Conservation (phyloP, 1,140 invertebrate species). For the Scaptomyza graminum region DNA sequence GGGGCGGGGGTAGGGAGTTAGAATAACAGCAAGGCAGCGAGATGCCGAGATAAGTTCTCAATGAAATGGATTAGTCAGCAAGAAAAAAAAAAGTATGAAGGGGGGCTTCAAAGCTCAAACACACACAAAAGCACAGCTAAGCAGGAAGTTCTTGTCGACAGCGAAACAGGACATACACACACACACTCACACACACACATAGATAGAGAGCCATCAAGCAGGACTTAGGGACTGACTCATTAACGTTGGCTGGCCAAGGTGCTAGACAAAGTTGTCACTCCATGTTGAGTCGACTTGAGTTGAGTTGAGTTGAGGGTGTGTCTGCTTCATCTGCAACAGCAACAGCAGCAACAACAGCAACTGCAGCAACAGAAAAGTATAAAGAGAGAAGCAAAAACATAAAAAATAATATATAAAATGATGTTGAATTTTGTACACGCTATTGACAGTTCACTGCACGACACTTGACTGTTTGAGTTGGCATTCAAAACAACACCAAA, state of each 20-base stretch:
- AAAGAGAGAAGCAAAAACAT: constrained; percentile 23
- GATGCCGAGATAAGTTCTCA: constrained; percentile 58
- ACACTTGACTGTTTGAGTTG: constrained; percentile 82
- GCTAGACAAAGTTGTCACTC: constrained; percentile 44
- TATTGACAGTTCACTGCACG: constrained; percentile 82
- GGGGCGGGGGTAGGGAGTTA: background rate
- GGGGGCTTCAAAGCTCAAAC: background rate
- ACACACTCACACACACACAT: too few species aligned
- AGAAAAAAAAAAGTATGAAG: background rate
- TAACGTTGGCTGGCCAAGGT: constrained; percentile 63
- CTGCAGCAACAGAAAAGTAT: constrained; percentile 27
- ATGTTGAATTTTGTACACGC: constrained; percentile 67
- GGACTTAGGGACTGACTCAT: constrained; percentile 62
- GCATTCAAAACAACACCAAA: constrained; percentile 73
- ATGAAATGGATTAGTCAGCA: constrained; percentile 81
- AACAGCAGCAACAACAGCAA: constrained; percentile 8
- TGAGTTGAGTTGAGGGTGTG: constrained; percentile 24
- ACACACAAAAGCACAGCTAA: constrained; percentile 60
- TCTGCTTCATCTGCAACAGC: constrained; percentile 59
- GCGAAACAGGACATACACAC: background rate
- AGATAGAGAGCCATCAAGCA: background rate
- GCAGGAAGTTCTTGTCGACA: constrained; percentile 61
- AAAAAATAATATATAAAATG: background rate
- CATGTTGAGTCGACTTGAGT: background rate
- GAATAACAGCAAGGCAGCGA: constrained; percentile 9